phyloP scores from a whole-genome alignment of 1,140 invertebrate genomes.

The Asobara japonica region DNA sequence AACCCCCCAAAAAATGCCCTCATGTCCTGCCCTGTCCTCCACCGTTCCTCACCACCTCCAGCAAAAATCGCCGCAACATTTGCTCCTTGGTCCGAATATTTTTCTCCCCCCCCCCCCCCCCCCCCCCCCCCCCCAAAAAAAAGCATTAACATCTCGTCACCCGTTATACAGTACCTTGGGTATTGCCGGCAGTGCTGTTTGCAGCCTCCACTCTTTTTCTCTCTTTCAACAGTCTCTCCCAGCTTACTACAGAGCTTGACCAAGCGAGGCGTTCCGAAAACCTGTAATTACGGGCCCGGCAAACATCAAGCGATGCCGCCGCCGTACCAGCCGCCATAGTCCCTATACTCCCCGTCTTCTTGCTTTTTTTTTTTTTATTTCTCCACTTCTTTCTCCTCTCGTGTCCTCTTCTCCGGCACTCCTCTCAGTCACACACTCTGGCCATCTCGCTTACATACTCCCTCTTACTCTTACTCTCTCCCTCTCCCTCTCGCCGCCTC shows the following conservation, averaged over 20 bases:
- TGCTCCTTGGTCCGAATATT: too few relatives aligned
- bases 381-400: constrained; percentile 29
- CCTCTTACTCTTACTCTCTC: neutral
- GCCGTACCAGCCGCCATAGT: constrained; percentile 37
- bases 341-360: constrained; percentile 38
- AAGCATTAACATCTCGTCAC: constrained; percentile 16
- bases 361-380: constrained; percentile 39
- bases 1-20: too few relatives aligned
- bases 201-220: constrained; percentile 21
- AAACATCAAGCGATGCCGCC: constrained; percentile 64
- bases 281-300: constrained; percentile 65
- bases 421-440: too few relatives aligned
- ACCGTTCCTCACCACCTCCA: too few relatives aligned
- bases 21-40: too few relatives aligned
- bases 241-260: constrained; percentile 42
- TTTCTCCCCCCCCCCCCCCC: neutral
- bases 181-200: constrained; percentile 10
- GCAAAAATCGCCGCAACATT: neutral
- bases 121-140: neutral
- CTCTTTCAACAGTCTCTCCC: constrained; percentile 16
- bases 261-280: constrained; percentile 63
- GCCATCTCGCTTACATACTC: neutral
- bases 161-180: constrained; percentile 27
- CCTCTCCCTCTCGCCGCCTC: neutral
- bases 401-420: constrained; percentile 16